Conservation (phyloP, 2,888 invertebrate species). For the Tromatobia lineatoria region DNA sequence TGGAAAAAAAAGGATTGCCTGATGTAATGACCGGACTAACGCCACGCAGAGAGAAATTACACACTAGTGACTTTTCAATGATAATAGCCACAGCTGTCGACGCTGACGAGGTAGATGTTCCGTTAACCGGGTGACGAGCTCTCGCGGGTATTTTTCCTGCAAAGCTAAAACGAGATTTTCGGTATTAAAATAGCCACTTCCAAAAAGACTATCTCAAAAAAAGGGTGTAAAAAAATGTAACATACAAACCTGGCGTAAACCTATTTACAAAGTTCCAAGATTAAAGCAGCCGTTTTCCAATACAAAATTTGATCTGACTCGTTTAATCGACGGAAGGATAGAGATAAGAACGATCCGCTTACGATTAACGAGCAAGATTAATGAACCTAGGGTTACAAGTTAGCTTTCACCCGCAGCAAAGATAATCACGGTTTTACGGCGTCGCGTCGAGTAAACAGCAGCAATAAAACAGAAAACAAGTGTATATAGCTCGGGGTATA, state of each 20-base stretch:
- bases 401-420: constrained; percentile 33
- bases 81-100: constrained; percentile 7
- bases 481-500: constrained; percentile 5
- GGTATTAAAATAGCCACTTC: background rate
- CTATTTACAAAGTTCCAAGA: too few relatives aligned
- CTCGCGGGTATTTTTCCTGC: background rate
- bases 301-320: background rate
- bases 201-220: background rate
- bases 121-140: background rate
- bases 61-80: constrained; percentile 3
- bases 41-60: constrained; percentile 1
- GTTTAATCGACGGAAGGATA: background rate
- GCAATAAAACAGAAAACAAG: constrained; percentile 30
- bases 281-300: background rate
- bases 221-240: too few relatives aligned
- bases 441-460: background rate
- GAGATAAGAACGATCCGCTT: constrained; percentile 15
- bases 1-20: background rate
- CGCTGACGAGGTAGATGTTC: constrained; percentile 3
- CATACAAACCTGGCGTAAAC: too few relatives aligned
- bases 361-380: constrained; percentile 31
- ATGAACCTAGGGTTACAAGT: constrained; percentile 1
- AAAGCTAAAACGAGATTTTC: background rate
- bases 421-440: background rate
- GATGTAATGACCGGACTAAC: too few relatives aligned